Percentiles rank a stretch among this genome's conserved stretches.
Evolutionary conservation across 2,888 invertebrate species (phyloP).

Genomic region (Caenorhabditis sp.): DNA sequence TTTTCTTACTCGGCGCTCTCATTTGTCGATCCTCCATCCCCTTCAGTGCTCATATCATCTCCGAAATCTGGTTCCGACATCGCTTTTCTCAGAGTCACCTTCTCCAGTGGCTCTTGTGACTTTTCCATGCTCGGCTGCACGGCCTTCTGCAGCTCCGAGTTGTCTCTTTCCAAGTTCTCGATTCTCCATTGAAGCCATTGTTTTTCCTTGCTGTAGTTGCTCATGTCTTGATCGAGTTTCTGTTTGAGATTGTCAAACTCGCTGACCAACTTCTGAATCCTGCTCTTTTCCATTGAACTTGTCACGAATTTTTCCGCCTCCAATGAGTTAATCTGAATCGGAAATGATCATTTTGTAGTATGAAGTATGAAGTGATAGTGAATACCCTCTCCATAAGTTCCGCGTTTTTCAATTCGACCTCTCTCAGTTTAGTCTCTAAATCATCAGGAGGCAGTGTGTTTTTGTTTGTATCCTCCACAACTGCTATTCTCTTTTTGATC

Average conservation of each 20-base stretch:
- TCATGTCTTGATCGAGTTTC: conserved; percentile 71
- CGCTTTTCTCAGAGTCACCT: conserved; percentile 33
- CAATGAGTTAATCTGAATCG: conserved; percentile 43
- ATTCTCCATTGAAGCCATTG: conserved; percentile 70
- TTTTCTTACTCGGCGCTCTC: conserved; percentile 22
- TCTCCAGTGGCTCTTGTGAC: conserved; percentile 20
- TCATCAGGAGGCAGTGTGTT: conserved; percentile 31
- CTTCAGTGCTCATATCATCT: conserved; percentile 52
- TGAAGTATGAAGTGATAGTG: too few species aligned
- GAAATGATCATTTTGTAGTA: too few species aligned
- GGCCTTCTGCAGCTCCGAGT: conserved; percentile 63
- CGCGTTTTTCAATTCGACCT: conserved; percentile 45
- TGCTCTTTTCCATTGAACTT: conserved; percentile 61
- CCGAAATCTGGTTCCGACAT: conserved; percentile 60
- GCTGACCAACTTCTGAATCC: conserved; percentile 69
- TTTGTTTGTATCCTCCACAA: conserved; percentile 40
- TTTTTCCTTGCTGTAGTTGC: conserved; percentile 70
- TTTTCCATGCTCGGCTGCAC: conserved; percentile 39
- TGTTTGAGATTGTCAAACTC: conserved; percentile 74
- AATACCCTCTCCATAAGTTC: conserved; percentile 41
- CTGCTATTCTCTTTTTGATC: conserved; percentile 45
- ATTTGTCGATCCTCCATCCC: conserved; percentile 27
- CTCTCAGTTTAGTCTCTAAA: conserved; percentile 26
- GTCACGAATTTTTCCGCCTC: conserved; percentile 66
- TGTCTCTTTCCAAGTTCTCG: conserved; percentile 68